Evolutionary conservation across 2,797 vertebrate genomes (phyloP).

Genomic region (Ctenosaura bakeri): DNA sequence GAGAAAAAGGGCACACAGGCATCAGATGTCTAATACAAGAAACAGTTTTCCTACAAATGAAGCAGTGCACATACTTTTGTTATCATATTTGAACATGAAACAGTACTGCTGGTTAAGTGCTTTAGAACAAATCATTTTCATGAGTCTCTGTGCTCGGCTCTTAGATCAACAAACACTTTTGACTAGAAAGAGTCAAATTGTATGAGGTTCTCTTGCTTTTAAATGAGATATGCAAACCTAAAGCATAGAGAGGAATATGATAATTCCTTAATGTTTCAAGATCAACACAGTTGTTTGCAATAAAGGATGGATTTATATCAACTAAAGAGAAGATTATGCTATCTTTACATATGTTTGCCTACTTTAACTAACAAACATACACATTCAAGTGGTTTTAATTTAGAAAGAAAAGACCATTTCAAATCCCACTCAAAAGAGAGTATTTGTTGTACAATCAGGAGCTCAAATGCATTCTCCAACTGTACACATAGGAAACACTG

Average conservation of each 20-base stretch:
- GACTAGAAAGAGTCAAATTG: slow-evolving; percentile 31
- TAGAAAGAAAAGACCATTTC: slow-evolving; percentile 35
- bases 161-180: slow-evolving; percentile 50
- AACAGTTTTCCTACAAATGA: slow-evolving; percentile 60
- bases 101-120: slow-evolving; percentile 54
- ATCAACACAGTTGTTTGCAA: slow-evolving; percentile 1
- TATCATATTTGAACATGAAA: slow-evolving; percentile 56
- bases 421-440: slow-evolving; percentile 41
- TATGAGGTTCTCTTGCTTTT: slow-evolving; percentile 10
- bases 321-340: slow-evolving; percentile 13
- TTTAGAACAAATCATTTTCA: slow-evolving; percentile 51
- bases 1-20: slow-evolving; percentile 34
- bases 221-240: background rate
- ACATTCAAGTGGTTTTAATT: slow-evolving; percentile 9
- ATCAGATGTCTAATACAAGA: slow-evolving; percentile 49
- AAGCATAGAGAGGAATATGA: background rate
- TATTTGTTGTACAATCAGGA: slow-evolving; percentile 4
- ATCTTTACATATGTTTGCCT: slow-evolving; percentile 18
- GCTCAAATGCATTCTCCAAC: slow-evolving; percentile 15
- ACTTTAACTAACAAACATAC: slow-evolving; percentile 25
- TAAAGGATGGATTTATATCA: slow-evolving; percentile 30
- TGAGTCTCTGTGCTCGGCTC: slow-evolving; percentile 38
- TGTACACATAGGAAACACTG: slow-evolving; percentile 42
- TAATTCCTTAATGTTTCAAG: slow-evolving; percentile 44
- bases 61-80: slow-evolving; percentile 41